A percentile compares a stretch with the other conserved stretches of the same genome.
These are phyloP conservation scores for Zoanthus gigantus DNA, from an alignment of 92 coral and sea anemone species.

Conservation along the genomic window DNA sequence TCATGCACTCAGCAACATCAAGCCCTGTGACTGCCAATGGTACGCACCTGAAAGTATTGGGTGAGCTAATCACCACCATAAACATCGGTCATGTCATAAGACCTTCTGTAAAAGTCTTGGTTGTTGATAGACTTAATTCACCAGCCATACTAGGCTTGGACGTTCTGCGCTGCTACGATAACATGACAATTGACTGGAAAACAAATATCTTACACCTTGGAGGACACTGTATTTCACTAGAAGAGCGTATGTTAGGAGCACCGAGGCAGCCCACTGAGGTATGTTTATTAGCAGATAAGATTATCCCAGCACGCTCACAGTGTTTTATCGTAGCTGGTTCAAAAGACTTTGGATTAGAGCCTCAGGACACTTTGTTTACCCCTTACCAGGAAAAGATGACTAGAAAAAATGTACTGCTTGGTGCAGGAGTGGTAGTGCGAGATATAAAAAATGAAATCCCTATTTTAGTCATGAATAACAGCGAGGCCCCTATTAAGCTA, in stretches of 20 bases:
- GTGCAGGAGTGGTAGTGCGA: constrained; percentile 14
- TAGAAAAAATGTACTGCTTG: not conserved
- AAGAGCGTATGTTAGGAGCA: not conserved
- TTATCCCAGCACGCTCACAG: no score
- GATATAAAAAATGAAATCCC: constrained; percentile 32
- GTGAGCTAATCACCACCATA: constrained; percentile 25
- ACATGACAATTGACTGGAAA: not conserved
- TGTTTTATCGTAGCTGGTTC: no score
- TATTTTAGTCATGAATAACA: constrained; percentile 44
- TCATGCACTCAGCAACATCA: constrained; percentile 10
- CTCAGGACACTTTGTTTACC: not conserved
- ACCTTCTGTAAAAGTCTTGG: constrained; percentile 25
- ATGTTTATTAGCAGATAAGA: not conserved
- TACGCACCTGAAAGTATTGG: constrained; percentile 9
- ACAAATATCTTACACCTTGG: not conserved
- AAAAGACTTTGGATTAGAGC: not conserved
- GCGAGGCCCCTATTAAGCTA: constrained; percentile 53
- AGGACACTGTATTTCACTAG: not conserved
- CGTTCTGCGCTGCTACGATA: not conserved
- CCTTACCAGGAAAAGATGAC: no score
- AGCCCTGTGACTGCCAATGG: constrained; percentile 41
- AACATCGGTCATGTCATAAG: constrained; percentile 3
- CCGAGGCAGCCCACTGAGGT: not conserved
- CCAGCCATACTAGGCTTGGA: no score
- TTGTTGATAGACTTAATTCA: not conserved